phyloP scores from a whole-genome alignment of 2,797 vertebrate species.

The Falco peregrinus region DNA sequence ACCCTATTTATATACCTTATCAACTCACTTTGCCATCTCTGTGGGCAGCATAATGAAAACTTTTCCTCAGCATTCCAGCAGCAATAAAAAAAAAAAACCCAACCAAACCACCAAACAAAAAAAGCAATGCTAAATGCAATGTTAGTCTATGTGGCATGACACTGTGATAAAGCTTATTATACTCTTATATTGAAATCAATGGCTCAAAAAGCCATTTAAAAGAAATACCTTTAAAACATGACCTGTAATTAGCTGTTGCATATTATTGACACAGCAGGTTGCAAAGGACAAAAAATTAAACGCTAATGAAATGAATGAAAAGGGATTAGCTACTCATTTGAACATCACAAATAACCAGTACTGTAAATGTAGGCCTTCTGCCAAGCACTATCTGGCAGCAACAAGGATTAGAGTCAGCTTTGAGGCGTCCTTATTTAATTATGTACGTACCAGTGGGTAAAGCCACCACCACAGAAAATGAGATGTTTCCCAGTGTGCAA shows the following conservation, averaged over 20 bases:
- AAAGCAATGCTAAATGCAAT: not conserved
- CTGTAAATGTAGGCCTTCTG: not conserved
- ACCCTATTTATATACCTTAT: not conserved
- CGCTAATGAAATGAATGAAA: not conserved
- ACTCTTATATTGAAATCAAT: not conserved
- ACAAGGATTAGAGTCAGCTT: not conserved
- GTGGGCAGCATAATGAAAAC: not conserved
- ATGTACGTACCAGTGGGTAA: not conserved
- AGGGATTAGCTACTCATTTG: not conserved
- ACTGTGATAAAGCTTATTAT: not conserved
- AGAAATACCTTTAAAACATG: not conserved
- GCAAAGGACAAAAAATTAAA: not conserved
- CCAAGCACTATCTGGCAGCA: not conserved
- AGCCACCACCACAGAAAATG: not conserved
- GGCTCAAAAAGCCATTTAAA: not conserved
- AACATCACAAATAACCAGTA: not conserved
- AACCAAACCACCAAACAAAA: not conserved
- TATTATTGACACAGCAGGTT: not conserved
- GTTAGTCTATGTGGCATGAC: not conserved
- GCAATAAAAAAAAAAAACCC: not conserved
- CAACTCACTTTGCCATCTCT: not conserved
- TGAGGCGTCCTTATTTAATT: not conserved
- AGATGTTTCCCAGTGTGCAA: not conserved
- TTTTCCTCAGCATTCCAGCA: not conserved
- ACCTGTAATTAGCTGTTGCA: not conserved